Conservation (phyloP, 2,113 vertebrate genomes). For the Trichomycterus rosablanca region DNA sequence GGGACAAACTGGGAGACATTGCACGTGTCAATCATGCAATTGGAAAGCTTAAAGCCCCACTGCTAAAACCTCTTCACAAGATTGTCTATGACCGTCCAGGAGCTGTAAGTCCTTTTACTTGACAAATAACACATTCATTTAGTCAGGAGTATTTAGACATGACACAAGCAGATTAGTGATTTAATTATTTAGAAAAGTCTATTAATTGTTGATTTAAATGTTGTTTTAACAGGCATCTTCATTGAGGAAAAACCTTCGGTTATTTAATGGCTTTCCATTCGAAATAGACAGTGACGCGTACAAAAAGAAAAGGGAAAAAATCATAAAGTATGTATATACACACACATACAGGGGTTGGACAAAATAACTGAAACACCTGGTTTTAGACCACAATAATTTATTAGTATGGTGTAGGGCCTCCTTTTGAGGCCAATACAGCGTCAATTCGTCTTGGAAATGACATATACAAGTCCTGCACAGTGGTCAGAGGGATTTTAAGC, state of each 20-base stretch:
- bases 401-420: too few species aligned
- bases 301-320: constrained; percentile 84
- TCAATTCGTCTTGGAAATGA: too few species aligned
- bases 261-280: constrained; percentile 91
- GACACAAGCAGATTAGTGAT: too few species aligned
- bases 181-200: too few species aligned
- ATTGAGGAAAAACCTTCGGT: constrained; percentile 89
- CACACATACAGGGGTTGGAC: too few species aligned
- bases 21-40: constrained; percentile 84
- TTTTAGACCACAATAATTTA: too few species aligned
- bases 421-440: too few species aligned
- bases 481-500: too few species aligned
- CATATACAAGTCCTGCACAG: too few species aligned
- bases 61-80: constrained; percentile 87
- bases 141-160: too few species aligned
- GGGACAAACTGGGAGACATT: constrained; percentile 91
- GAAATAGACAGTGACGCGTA: constrained; percentile 80
- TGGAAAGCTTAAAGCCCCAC: constrained; percentile 85
- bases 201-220: too few species aligned
- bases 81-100: constrained; percentile 91
- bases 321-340: constrained; percentile 83
- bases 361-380: too few species aligned
- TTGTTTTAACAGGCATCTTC: constrained; percentile 72
- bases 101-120: constrained; percentile 71
- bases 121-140: neutral